Percentiles rank a stretch among this genome's conserved stretches.
phyloP scores from a whole-genome alignment of 1,140 invertebrate species.

The Colletes gigas region DNA sequence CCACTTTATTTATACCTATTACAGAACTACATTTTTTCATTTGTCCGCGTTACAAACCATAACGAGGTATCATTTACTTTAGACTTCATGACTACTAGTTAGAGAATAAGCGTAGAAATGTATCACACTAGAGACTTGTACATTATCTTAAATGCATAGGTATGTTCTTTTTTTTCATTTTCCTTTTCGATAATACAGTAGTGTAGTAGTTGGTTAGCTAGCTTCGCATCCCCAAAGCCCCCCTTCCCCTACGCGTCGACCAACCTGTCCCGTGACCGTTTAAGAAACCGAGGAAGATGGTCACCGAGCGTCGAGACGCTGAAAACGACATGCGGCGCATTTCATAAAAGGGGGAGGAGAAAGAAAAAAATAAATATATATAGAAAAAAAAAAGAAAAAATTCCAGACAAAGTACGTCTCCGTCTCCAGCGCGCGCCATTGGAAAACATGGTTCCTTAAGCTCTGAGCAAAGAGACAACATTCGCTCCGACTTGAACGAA shows the following conservation, averaged over 20 bases:
- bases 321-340: conserved; percentile 17
- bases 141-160: conserved; percentile 74
- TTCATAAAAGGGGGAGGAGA: background rate
- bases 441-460: background rate
- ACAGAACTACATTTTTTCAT: conserved; percentile 42
- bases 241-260: background rate
- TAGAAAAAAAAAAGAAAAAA: too few relatives aligned
- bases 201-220: conserved; percentile 61
- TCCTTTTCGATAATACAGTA: conserved; percentile 48
- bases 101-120: conserved; percentile 76
- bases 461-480: background rate
- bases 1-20: conserved; percentile 15
- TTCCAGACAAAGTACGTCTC: too few relatives aligned
- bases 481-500: conserved; percentile 13
- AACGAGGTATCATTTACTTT: conserved; percentile 66
- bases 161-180: conserved; percentile 55
- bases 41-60: conserved; percentile 55
- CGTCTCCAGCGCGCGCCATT: background rate
- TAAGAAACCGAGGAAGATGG: conserved; percentile 21
- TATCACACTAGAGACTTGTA: conserved; percentile 77
- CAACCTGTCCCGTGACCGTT: conserved; percentile 4
- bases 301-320: conserved; percentile 16
- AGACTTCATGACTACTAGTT: conserved; percentile 73
- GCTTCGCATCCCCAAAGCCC: conserved; percentile 16
- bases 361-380: too few relatives aligned